Evolutionary conservation across 53 echinoderm and acorn worm genomes (phyloP).

Genomic region (Antedon mediterranea): DNA sequence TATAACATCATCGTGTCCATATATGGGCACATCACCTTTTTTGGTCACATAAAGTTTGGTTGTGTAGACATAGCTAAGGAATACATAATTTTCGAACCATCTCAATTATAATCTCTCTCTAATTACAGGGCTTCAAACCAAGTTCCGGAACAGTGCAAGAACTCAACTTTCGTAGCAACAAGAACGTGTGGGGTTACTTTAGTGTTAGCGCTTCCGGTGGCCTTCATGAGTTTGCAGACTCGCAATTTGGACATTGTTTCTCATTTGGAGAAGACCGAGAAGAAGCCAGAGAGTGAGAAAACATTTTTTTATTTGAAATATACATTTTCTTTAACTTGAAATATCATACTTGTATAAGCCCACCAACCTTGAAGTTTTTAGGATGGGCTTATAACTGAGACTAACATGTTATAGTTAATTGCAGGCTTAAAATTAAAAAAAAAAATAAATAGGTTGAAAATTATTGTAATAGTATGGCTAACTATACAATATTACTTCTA

Average conservation of each 20-base stretch:
- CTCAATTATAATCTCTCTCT: too few species aligned
- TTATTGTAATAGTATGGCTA: too few species aligned
- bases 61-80: too few species aligned
- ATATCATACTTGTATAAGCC: background rate
- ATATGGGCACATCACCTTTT: too few species aligned
- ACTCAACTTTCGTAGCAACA: slow-evolving; percentile 83
- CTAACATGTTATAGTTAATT: background rate
- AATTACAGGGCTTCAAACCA: slow-evolving; percentile 76
- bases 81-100: too few species aligned
- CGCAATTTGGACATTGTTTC: slow-evolving; percentile 99
- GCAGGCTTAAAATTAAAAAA: too few species aligned
- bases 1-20: too few species aligned
- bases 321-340: background rate
- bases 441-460: too few species aligned
- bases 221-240: slow-evolving; percentile 83
- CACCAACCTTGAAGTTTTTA: background rate
- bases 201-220: slow-evolving; percentile 84
- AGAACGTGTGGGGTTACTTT: slow-evolving; percentile 98
- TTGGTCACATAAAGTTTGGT: too few species aligned
- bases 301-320: background rate
- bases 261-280: slow-evolving; percentile 93
- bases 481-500: too few species aligned
- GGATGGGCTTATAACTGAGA: background rate
- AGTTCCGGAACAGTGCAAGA: slow-evolving; percentile 91
- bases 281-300: slow-evolving; percentile 65